phyloP scores from a whole-genome alignment of 2,113 vertebrate genomes.

The human region GRCh38 chr1:79651501-79652000 shows the following conservation, averaged over 20 bases:
- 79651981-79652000: neutral
- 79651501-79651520: neutral
- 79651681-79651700: neutral
- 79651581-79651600: neutral
- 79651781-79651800: neutral
- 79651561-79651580: neutral
- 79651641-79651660: neutral
- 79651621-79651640: rapidly evolving
- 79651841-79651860: neutral
- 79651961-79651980: neutral
- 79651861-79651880: neutral
- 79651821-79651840: neutral
- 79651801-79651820: neutral
- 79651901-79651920: neutral
- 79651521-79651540: neutral
- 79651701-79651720: neutral
- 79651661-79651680: neutral
- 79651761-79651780: neutral
- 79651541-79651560: no score
- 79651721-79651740: neutral
- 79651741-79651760: neutral
- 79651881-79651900: constrained; percentile 16
- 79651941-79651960: neutral
- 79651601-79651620: neutral
- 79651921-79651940: neutral